These are phyloP conservation scores for Oreochromis aureus DNA, from an alignment of 2,113 vertebrate species.

Conservation along the genomic window DNA sequence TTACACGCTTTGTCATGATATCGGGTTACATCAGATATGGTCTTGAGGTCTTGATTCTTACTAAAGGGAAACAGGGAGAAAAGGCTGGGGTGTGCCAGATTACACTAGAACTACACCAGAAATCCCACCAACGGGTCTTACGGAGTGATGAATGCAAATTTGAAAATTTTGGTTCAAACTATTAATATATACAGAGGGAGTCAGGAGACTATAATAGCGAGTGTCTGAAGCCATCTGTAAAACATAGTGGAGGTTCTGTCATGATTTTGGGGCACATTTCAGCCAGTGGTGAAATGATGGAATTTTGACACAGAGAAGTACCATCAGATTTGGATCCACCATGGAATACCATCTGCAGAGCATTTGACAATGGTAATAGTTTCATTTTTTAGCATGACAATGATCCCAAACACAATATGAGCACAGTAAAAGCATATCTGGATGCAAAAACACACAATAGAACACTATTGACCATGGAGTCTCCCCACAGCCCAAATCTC, in stretches of 20 bases:
- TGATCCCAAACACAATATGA: background rate
- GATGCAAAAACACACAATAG: background rate
- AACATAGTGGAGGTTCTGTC: background rate
- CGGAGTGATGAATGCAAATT: background rate
- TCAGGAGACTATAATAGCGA: background rate
- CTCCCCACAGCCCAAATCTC: background rate
- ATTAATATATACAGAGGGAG: background rate
- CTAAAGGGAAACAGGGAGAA: background rate
- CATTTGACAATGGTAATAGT: rapidly evolving
- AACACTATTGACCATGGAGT: background rate
- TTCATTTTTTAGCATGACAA: background rate
- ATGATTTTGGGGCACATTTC: background rate
- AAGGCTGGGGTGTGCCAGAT: background rate
- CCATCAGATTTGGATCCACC: background rate
- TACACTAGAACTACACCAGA: background rate
- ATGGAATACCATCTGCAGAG: background rate
- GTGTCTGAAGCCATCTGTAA: background rate
- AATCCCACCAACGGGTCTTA: background rate
- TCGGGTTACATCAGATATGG: background rate
- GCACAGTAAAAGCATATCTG: background rate
- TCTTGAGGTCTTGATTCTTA: background rate
- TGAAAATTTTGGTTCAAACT: background rate
- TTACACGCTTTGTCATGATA: background rate
- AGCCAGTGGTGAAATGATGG: background rate
- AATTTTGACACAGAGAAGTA: background rate